These are phyloP conservation scores for Dunckerocampus dactyliophorus DNA, from an alignment of 2,113 vertebrate genomes.

Conservation along the genomic window DNA sequence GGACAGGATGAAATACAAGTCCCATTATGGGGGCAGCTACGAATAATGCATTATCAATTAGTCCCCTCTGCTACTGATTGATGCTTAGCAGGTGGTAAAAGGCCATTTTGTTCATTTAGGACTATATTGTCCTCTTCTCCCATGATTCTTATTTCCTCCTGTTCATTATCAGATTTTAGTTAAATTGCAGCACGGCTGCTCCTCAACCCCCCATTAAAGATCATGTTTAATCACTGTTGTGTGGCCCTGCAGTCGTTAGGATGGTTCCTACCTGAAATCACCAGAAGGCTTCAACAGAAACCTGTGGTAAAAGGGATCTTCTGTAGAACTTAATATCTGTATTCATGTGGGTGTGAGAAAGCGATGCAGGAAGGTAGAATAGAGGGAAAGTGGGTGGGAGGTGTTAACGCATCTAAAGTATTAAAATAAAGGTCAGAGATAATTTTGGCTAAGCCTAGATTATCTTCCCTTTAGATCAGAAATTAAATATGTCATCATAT, in stretches of 20 bases:
- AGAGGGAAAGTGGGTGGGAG: constrained; percentile 1
- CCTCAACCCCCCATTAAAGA: constrained; percentile 69
- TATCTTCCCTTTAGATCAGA: constrained; percentile 54
- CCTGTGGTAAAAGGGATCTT: background rate
- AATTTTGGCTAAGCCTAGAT: constrained; percentile 56
- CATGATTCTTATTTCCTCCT: constrained; percentile 64
- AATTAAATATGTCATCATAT: constrained; percentile 64
- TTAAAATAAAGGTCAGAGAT: constrained; percentile 68
- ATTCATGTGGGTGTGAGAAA: constrained; percentile 26
- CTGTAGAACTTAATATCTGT: constrained; percentile 14
- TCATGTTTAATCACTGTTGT: constrained; percentile 65
- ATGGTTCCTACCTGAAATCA: constrained; percentile 21
- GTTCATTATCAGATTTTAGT: constrained; percentile 69
- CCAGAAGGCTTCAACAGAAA: background rate
- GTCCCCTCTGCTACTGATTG: constrained; percentile 74
- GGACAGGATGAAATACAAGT: constrained; percentile 75
- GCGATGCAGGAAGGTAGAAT: constrained; percentile 1
- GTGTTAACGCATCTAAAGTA: constrained; percentile 28
- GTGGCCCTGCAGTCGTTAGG: constrained; percentile 16
- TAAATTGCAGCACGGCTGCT: constrained; percentile 63
- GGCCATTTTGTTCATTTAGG: constrained; percentile 72
- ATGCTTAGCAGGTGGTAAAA: constrained; percentile 74
- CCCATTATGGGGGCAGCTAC: constrained; percentile 70
- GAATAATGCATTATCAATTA: constrained; percentile 80
- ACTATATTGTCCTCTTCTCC: constrained; percentile 54